Evolutionary conservation across 2,797 vertebrate genomes (phyloP).

Genomic region (Micrastur ruficollis): DNA sequence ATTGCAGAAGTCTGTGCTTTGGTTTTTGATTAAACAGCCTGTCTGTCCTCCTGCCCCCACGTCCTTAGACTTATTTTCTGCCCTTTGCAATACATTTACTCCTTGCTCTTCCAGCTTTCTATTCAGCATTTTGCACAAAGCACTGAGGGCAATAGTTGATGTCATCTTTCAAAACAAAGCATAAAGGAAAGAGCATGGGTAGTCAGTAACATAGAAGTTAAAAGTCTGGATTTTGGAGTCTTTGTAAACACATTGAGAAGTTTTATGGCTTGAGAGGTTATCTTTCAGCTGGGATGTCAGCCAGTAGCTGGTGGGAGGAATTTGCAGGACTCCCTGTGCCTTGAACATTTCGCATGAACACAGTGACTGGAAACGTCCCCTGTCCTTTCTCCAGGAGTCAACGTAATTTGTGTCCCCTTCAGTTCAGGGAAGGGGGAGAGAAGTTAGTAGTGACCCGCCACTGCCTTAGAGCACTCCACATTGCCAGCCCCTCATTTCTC

Average conservation of each 20-base stretch:
- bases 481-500: neutral
- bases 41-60: slow-evolving; percentile 4
- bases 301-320: neutral
- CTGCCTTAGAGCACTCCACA: neutral
- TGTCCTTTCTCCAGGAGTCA: neutral
- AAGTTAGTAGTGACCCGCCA: neutral
- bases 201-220: neutral
- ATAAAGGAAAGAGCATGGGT: neutral
- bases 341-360: fast-evolving
- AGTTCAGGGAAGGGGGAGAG: neutral
- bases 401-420: neutral
- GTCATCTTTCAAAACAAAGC: neutral
- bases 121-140: neutral
- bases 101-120: neutral
- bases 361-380: neutral
- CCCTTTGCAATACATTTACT: neutral
- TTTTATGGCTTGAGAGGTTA: neutral
- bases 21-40: slow-evolving; percentile 14
- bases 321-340: neutral
- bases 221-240: neutral
- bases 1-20: neutral
- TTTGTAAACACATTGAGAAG: neutral
- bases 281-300: neutral
- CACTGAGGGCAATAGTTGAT: neutral
- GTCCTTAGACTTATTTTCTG: neutral